These are phyloP conservation scores for Nesidiocoris tenuis DNA, from an alignment of 2,888 invertebrate genomes.

Conservation along the genomic window DNA sequence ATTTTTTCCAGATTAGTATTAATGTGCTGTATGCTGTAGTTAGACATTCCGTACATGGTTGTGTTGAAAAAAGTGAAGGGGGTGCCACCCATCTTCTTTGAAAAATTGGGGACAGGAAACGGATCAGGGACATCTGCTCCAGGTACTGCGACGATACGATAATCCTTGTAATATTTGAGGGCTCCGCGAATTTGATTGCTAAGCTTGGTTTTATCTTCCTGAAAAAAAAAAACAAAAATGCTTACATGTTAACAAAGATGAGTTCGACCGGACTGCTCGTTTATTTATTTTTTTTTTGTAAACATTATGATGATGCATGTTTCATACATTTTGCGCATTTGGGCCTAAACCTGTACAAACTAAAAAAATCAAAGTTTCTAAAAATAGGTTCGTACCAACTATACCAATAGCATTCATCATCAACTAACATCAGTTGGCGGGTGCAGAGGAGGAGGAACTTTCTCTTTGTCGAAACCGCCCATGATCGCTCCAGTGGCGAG, in stretches of 20 bases:
- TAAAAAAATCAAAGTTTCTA: too few relatives aligned
- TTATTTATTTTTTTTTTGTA: too few relatives aligned
- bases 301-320: too few relatives aligned
- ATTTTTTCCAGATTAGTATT: slow-evolving; percentile 71
- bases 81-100: slow-evolving; percentile 68
- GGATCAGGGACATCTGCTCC: slow-evolving; percentile 79
- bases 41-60: slow-evolving; percentile 72
- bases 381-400: too few relatives aligned
- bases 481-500: slow-evolving; percentile 23
- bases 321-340: too few relatives aligned
- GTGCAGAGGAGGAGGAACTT: neutral
- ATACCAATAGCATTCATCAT: too few relatives aligned
- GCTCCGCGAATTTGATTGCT: slow-evolving; percentile 70
- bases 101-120: slow-evolving; percentile 73
- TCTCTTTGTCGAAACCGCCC: slow-evolving; percentile 29
- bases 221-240: neutral
- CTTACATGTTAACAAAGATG: neutral
- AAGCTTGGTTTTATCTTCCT: slow-evolving; percentile 56
- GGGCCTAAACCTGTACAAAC: too few relatives aligned
- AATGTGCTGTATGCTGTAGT: slow-evolving; percentile 72
- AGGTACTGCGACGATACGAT: slow-evolving; percentile 78
- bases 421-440: slow-evolving; percentile 21
- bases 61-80: slow-evolving; percentile 71
- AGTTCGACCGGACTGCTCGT: too few relatives aligned
- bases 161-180: slow-evolving; percentile 76